Percentiles rank a stretch among this genome's conserved stretches.
Conservation (phyloP, 2,113 vertebrate species). For the Sturnira hondurensis region DNA sequence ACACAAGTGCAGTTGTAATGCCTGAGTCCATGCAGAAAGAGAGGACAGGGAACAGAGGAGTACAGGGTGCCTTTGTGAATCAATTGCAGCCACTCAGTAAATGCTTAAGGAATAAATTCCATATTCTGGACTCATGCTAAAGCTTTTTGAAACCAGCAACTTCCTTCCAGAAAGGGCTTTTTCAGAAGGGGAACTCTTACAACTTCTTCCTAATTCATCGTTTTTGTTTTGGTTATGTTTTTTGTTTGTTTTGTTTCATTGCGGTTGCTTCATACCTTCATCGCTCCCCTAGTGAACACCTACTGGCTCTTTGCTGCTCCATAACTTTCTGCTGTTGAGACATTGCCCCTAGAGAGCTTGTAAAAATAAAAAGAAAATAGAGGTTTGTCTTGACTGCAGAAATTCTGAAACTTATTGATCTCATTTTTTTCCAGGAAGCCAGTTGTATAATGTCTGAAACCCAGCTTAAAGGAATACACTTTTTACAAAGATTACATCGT, state of each 20-base stretch:
- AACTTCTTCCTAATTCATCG: background rate
- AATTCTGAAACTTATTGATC: background rate
- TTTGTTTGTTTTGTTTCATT: background rate
- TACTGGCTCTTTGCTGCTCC: background rate
- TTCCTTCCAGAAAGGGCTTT: background rate
- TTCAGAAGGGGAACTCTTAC: background rate
- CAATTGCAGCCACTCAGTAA: background rate
- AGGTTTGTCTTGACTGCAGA: background rate
- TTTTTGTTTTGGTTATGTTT: background rate
- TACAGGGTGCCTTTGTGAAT: background rate
- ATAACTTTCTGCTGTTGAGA: slow-evolving; percentile 9
- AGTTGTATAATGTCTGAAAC: background rate
- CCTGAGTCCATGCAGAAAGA: background rate
- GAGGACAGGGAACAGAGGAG: background rate
- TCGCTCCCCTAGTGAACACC: background rate
- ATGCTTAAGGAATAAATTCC: slow-evolving; percentile 19
- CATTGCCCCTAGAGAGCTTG: background rate
- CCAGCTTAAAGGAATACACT: background rate
- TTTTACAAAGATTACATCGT: background rate
- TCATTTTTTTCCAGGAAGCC: background rate
- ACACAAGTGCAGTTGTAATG: background rate
- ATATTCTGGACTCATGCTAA: background rate
- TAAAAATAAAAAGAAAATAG: slow-evolving; percentile 15
- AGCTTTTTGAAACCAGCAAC: background rate
- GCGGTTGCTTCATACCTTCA: background rate